phyloP scores from a whole-genome alignment of 2,797 vertebrate genomes.

The Scolopax rusticola region DNA sequence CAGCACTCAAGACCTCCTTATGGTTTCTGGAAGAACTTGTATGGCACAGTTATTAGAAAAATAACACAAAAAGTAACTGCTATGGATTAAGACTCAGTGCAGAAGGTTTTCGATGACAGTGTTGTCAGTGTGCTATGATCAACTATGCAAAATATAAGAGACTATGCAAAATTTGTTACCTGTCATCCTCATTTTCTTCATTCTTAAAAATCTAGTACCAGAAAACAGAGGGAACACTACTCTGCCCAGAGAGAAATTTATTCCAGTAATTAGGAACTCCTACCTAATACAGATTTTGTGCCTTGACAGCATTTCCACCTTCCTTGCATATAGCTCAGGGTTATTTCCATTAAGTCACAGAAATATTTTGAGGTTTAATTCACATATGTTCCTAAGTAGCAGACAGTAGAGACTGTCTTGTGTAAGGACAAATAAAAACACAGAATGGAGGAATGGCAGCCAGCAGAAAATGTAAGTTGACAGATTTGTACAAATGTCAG shows the following conservation, averaged over 20 bases:
- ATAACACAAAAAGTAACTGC: not conserved
- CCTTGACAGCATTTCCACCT: not conserved
- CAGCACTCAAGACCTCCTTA: not conserved
- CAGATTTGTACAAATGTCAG: not conserved
- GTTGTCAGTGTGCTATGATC: not conserved
- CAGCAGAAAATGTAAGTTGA: slow-evolving; percentile 29
- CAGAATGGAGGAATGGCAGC: not conserved
- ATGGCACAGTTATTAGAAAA: not conserved
- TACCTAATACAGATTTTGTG: not conserved
- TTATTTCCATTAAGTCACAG: slow-evolving; percentile 27
- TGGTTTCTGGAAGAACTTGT: not conserved
- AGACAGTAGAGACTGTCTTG: not conserved
- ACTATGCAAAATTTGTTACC: not conserved
- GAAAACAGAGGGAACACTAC: not conserved
- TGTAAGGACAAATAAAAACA: not conserved
- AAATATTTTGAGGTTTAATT: slow-evolving; percentile 7
- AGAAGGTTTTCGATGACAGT: not conserved
- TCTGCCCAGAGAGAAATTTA: not conserved
- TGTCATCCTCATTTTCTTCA: not conserved
- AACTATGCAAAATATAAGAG: not conserved
- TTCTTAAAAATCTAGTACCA: not conserved
- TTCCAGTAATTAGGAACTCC: not conserved
- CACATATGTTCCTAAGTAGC: slow-evolving; percentile 24
- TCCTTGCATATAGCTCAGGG: not conserved
- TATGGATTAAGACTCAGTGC: not conserved